Percentiles rank a stretch among this genome's conserved stretches.
phyloP scores from a whole-genome alignment of 2,113 vertebrate genomes.

The Mungos mungo region DNA sequence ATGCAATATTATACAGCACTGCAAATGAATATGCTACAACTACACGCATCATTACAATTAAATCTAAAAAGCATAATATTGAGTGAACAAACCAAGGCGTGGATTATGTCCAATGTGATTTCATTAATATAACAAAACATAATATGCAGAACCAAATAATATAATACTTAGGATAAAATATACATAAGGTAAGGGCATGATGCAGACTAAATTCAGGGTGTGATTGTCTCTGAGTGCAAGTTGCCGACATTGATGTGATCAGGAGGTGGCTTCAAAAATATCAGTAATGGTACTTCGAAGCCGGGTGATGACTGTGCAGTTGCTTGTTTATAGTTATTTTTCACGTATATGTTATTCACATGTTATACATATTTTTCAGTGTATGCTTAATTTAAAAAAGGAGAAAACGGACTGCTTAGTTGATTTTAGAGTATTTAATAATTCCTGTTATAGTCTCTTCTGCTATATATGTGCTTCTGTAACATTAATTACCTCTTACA shows the following conservation, averaged over 20 bases:
- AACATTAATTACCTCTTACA: background rate
- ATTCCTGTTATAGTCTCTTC: background rate
- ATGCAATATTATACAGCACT: background rate
- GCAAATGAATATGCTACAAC: background rate
- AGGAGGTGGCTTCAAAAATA: background rate
- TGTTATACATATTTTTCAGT: background rate
- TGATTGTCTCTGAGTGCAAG: background rate
- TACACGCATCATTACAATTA: background rate
- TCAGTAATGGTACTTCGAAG: background rate
- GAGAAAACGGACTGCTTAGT: background rate
- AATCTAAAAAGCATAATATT: background rate
- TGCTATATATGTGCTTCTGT: background rate
- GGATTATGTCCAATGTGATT: background rate
- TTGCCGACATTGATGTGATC: background rate
- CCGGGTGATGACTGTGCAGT: background rate
- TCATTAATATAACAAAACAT: background rate
- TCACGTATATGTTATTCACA: background rate
- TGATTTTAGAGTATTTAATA: background rate
- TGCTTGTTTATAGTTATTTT: background rate
- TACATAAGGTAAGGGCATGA: background rate
- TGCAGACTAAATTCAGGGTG: background rate
- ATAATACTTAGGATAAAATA: background rate
- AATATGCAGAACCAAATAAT: background rate
- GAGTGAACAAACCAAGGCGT: background rate
- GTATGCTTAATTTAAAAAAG: background rate